Evolutionary conservation across 2,888 invertebrate species (phyloP).

Genomic region (Stenichneumon culpator): DNA sequence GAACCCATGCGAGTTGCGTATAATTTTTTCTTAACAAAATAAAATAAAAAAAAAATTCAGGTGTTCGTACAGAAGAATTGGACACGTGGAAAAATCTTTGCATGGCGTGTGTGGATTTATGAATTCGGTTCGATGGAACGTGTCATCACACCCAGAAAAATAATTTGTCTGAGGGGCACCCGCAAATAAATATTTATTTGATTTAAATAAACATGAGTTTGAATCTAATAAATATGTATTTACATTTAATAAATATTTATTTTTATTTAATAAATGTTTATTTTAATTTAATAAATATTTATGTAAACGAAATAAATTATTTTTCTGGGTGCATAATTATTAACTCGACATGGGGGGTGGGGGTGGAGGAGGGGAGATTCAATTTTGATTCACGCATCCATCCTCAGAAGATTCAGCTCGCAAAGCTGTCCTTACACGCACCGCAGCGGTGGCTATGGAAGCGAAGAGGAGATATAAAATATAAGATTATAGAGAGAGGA

Average conservation of each 20-base stretch:
- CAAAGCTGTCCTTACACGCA: slow-evolving; percentile 30
- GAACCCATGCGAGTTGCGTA: slow-evolving; percentile 65
- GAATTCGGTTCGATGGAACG: slow-evolving; percentile 40
- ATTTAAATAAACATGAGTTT: too few species aligned
- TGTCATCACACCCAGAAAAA: slow-evolving; percentile 6
- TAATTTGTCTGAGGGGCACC: too few species aligned
- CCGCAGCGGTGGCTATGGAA: slow-evolving; percentile 21
- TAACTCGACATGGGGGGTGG: slow-evolving; percentile 39
- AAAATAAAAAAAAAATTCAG: slow-evolving; percentile 41
- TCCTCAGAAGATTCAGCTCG: slow-evolving; percentile 32
- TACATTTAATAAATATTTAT: too few species aligned
- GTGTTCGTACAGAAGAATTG: slow-evolving; percentile 50
- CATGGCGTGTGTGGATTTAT: slow-evolving; percentile 13
- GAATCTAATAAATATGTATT: too few species aligned
- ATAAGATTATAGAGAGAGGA: slow-evolving; percentile 52
- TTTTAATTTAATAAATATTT: too few species aligned
- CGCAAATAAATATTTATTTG: too few species aligned
- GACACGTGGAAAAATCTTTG: neutral
- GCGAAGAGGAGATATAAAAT: slow-evolving; percentile 49
- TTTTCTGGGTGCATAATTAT: slow-evolving; percentile 34
- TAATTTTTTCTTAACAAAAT: slow-evolving; percentile 49
- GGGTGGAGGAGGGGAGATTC: slow-evolving; percentile 25
- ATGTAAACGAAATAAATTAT: too few species aligned
- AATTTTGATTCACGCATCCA: slow-evolving; percentile 59
- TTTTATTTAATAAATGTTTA: too few species aligned